Evolutionary conservation across 2,888 invertebrate genomes (phyloP).

Genomic region (Hypomecis atomaria): DNA sequence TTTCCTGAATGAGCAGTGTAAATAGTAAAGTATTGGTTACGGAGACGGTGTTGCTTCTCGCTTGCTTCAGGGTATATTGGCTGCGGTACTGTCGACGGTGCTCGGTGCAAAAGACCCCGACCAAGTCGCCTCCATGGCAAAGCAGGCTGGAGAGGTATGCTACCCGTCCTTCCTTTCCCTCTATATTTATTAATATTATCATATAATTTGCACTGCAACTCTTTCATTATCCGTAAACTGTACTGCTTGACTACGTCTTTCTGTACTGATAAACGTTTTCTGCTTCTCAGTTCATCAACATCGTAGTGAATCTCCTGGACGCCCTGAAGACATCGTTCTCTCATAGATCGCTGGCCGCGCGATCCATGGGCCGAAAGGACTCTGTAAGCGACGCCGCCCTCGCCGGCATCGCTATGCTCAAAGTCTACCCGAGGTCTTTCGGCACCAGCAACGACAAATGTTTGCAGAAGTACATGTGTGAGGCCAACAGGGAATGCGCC

Average conservation of each 20-base stretch:
- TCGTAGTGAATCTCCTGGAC: constrained; percentile 95
- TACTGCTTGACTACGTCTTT: not conserved
- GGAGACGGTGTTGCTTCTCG: constrained; percentile 84
- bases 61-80: constrained; percentile 94
- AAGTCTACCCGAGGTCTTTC: constrained; percentile 94
- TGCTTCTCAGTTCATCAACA: constrained; percentile 92
- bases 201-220: constrained; percentile 16
- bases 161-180: constrained; percentile 74
- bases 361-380: constrained; percentile 93
- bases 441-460: constrained; percentile 92
- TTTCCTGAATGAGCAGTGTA: constrained; percentile 66
- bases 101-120: constrained; percentile 96
- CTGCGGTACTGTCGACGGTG: constrained; percentile 95
- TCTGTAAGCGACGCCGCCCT: constrained; percentile 95
- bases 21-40: constrained; percentile 81
- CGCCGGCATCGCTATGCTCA: constrained; percentile 94
- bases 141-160: constrained; percentile 97
- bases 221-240: not conserved
- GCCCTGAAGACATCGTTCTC: constrained; percentile 97
- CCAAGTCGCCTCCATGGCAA: constrained; percentile 96
- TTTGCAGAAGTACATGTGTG: constrained; percentile 94
- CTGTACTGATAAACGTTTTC: constrained; percentile 5
- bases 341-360: constrained; percentile 93
- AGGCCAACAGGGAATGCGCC: constrained; percentile 94
- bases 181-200: constrained; percentile 47